Evolutionary conservation across 53 echinoderm and acorn worm species (phyloP), one percentile per base, ranked within the genome.

Genomic region (Zoroaster sp.): DNA sequence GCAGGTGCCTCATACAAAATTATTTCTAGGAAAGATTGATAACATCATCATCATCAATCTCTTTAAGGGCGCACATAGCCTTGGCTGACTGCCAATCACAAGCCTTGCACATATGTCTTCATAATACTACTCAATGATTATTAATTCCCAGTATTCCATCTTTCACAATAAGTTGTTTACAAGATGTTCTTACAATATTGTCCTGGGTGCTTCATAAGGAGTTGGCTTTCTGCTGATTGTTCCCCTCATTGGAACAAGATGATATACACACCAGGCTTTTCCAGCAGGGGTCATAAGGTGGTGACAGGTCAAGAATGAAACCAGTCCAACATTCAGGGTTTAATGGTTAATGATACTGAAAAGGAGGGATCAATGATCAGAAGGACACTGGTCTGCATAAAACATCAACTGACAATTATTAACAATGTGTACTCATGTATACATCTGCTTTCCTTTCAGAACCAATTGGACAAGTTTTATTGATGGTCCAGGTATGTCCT

Each of bases 21-120:
- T n/a, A n/a, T n/a, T n/a, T n/a, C n/a, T n/a, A n/a, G n/a, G n/a
- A n/a, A n/a, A n/a, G n/a, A n/a, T n/a, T n/a, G n/a, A n/a, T n/a
- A n/a, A n/a, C n/a, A n/a, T n/a, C n/a, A n/a, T n/a, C n/a, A n/a
- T n/a, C n/a, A n/a, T n/a, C n/a, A n/a, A n/a, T n/a, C n/a, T n/a
- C n/a, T n/a, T n/a, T n/a, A n/a, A n/a, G n/a, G n/a, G n/a, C n/a
- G n/a, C n/a, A 59, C 0, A 10, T 28, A 59, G 63, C 28, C 63
- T 28, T 25, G 55, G 20, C 63, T 17, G 4, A 30, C 42, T 81
- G 81, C 66, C 81, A 81, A 81, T 81, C 67, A 81, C 40, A 32
- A 10, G 39, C 76, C 20, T 1, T 1, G 55, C 38, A 59, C 78
- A 78, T 52, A 37, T 78, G 78, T 52, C 54, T 36, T 25, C 81